Evolutionary conservation across 2,113 vertebrate species (phyloP), one percentile per base, ranked within the genome.

Genomic region (Platysternon megacephalum): DNA sequence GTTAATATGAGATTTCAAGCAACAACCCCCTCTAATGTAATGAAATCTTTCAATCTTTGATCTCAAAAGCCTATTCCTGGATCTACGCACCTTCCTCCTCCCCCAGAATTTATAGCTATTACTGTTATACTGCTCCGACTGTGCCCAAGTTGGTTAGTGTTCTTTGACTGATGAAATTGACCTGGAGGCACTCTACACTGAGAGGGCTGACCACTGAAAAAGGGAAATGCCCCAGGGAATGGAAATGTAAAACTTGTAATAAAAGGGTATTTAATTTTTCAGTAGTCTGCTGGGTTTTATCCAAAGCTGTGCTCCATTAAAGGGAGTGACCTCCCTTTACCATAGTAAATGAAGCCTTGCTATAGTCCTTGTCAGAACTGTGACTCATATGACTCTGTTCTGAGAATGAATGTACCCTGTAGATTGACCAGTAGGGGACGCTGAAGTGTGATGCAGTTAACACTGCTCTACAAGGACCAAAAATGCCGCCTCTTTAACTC

Each of bases 1-100:
- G 89, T 96, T 98, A 95, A 96, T 96, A 90, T 28, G 74, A 87
- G 84, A 97, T 97, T 98, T 92, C 84, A 91, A 85, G 92, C 78
- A 94, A 87, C 86, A 90, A 29, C 82, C 95, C 74, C 81, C 89
- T 87, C 88, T 88, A 89, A 89, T 78, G 4, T 90, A 96, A 94
- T 85, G 56, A 97, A 95, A 97, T 93, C 78, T 89, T 94, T 95
- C 48, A 52, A 53, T 86, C 72, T 97, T 97, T 96, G 55, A 93
- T 94, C 95, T 95, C 84, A 84, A 95, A 96, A 96, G 9, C 26
- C 17, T 81, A 39, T 86, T 84, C 48, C 14, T 53, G 35, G 86
- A 84, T 87, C 58, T 93, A 32, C 39, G 8, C 48, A 85, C 89
- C 93, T 97, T 94, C 51, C 79, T 53, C 2, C 46, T 89, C 61